A percentile compares a stretch with the other conserved stretches of the same genome.
These are phyloP conservation scores for Capitulum mitella DNA, from an alignment of 2,888 invertebrate genomes.

Conservation along the genomic window DNA sequence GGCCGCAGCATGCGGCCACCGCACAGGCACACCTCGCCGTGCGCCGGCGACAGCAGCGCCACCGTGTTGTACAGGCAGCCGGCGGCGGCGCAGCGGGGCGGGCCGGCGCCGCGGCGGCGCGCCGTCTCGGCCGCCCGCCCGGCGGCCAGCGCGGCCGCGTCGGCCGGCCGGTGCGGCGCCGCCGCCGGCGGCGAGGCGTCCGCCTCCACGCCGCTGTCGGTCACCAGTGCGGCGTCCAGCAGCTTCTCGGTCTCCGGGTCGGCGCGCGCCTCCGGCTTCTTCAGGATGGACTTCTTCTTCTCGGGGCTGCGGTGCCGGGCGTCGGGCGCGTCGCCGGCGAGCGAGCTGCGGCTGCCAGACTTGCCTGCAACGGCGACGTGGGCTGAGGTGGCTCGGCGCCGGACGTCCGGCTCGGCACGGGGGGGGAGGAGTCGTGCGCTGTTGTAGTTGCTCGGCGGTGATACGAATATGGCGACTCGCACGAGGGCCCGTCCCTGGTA, in stretches of 20 bases:
- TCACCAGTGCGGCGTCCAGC: slow-evolving; percentile 29
- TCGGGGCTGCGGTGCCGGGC: slow-evolving; percentile 34
- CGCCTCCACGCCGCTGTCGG: slow-evolving; percentile 26
- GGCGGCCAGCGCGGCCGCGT: not conserved
- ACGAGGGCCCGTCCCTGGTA: too few species aligned
- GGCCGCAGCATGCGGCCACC: not conserved
- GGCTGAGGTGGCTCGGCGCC: too few species aligned
- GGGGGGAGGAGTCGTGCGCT: too few species aligned
- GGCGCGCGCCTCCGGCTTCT: slow-evolving; percentile 33
- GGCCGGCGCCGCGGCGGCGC: slow-evolving; percentile 10
- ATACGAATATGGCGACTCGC: too few species aligned
- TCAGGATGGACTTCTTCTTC: slow-evolving; percentile 35
- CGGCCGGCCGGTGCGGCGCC: not conserved
- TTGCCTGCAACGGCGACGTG: slow-evolving; percentile 34
- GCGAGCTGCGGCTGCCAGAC: slow-evolving; percentile 34
- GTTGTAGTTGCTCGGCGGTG: too few species aligned
- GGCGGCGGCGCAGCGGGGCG: slow-evolving; percentile 26
- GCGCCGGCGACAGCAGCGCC: slow-evolving; percentile 24
- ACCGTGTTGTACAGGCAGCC: slow-evolving; percentile 22
- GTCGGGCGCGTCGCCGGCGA: slow-evolving; percentile 33
- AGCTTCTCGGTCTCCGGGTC: slow-evolving; percentile 36
- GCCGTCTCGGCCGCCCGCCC: too few species aligned
- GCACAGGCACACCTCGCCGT: slow-evolving; percentile 1
- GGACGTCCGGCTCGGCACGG: too few species aligned
- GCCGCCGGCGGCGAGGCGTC: not conserved